Conservation (phyloP, 2,113 vertebrate species). For the Glareola pratincola region DNA sequence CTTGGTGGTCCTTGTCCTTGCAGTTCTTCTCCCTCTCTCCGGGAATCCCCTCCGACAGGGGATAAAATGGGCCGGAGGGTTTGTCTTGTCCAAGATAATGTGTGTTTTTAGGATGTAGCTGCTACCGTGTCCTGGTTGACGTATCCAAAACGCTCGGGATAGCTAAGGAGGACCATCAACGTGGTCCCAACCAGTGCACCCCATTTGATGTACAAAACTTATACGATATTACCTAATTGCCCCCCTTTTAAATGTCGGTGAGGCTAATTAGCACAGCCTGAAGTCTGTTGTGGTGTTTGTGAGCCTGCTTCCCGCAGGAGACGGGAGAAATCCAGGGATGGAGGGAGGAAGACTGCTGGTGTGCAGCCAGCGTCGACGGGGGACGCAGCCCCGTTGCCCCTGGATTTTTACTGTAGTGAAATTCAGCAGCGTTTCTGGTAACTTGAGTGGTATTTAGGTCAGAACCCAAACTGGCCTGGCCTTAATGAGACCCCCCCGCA, state of each 20-base stretch:
- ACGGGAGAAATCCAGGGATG: background rate
- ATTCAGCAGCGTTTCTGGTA: too few species aligned
- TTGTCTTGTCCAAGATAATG: background rate
- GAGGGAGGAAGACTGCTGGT: background rate
- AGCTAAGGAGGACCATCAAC: too few species aligned
- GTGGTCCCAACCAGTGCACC: background rate
- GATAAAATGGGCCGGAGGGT: background rate
- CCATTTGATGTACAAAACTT: background rate
- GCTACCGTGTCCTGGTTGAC: background rate
- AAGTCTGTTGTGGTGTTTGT: background rate
- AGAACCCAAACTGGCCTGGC: too few species aligned
- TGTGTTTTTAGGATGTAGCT: background rate
- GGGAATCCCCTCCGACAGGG: background rate
- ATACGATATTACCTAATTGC: background rate
- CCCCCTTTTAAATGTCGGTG: background rate
- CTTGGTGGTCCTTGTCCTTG: background rate
- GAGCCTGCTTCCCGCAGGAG: background rate
- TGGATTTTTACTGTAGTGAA: background rate
- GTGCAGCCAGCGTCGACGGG: background rate
- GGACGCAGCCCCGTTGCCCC: too few species aligned
- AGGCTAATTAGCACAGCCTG: background rate
- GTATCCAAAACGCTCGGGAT: background rate
- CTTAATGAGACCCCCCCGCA: too few species aligned
- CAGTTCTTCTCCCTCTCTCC: background rate
- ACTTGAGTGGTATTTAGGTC: background rate